These are phyloP conservation scores for Ditula angustiorana DNA, from an alignment of 2,888 invertebrate genomes.

Conservation along the genomic window DNA sequence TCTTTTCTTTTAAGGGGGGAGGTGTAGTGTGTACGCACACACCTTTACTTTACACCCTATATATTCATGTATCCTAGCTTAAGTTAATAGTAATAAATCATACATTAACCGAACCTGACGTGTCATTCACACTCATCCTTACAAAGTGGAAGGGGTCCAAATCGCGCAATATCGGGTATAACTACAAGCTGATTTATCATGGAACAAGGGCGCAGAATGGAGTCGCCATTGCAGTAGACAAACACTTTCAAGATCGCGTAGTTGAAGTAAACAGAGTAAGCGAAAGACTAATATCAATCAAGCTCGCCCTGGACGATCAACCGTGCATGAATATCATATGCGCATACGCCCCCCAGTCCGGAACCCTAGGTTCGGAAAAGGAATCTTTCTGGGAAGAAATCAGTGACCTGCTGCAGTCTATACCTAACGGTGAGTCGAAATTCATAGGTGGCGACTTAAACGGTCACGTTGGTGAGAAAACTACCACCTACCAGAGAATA, in stretches of 20 bases:
- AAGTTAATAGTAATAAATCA: too few relatives aligned
- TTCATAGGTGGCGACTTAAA: conserved; percentile 35
- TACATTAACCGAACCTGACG: too few relatives aligned
- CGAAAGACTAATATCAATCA: conserved; percentile 38
- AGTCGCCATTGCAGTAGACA: background rate
- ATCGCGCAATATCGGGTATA: conserved; percentile 13
- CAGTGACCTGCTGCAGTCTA: conserved; percentile 24
- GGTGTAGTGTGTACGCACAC: too few relatives aligned
- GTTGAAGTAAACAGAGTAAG: conserved; percentile 21
- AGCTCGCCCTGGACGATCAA: conserved; percentile 36
- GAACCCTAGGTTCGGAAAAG: conserved; percentile 29
- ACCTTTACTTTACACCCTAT: too few relatives aligned
- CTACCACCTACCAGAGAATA: conserved; percentile 27
- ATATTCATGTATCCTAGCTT: too few relatives aligned
- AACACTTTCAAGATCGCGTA: background rate
- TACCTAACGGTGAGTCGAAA: conserved; percentile 29
- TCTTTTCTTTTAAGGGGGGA: too few relatives aligned
- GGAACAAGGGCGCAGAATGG: conserved; percentile 30
- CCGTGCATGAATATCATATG: conserved; percentile 35
- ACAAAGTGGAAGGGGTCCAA: too few relatives aligned
- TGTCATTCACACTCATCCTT: too few relatives aligned
- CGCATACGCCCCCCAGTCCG: conserved; percentile 24
- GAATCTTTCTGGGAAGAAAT: conserved; percentile 38
- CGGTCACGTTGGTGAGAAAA: conserved; percentile 37
- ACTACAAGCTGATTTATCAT: conserved; percentile 33